Percentiles rank a stretch among this genome's conserved stretches.
phyloP scores from a whole-genome alignment of 2,113 vertebrate species.

The Ranitomeya imitator region DNA sequence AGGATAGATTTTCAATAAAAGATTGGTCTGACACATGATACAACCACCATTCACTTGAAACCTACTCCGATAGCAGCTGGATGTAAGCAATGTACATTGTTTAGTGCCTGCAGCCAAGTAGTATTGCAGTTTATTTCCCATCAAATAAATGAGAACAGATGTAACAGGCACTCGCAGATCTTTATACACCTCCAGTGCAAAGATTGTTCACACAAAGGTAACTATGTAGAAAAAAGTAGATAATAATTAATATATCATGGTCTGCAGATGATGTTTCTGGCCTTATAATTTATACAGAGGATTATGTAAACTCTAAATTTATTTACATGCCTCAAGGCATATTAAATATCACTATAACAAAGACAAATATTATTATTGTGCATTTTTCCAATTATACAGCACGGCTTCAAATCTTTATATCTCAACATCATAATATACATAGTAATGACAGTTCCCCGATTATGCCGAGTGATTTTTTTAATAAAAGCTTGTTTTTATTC shows the following conservation, averaged over 20 bases:
- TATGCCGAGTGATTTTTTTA: neutral
- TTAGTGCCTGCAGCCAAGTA: no score
- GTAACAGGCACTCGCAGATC: neutral
- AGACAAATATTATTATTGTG: neutral
- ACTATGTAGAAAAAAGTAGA: neutral
- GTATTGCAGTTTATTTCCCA: no score
- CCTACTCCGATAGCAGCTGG: no score
- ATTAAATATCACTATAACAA: neutral
- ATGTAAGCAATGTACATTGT: no score
- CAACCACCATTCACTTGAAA: no score
- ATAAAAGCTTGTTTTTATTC: neutral
- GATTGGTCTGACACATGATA: no score
- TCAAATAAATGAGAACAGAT: neutral
- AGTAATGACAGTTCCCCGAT: neutral
- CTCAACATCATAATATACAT: neutral
- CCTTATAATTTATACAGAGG: neutral
- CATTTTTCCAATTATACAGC: neutral
- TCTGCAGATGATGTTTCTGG: neutral
- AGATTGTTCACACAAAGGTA: neutral
- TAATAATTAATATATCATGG: neutral
- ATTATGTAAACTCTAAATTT: neutral
- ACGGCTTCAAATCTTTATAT: neutral
- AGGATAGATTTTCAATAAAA: no score
- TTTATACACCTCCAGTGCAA: neutral
- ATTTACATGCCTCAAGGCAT: neutral